phyloP scores from a whole-genome alignment of 2,797 vertebrate species.

The Tragelaphus oryx region DNA sequence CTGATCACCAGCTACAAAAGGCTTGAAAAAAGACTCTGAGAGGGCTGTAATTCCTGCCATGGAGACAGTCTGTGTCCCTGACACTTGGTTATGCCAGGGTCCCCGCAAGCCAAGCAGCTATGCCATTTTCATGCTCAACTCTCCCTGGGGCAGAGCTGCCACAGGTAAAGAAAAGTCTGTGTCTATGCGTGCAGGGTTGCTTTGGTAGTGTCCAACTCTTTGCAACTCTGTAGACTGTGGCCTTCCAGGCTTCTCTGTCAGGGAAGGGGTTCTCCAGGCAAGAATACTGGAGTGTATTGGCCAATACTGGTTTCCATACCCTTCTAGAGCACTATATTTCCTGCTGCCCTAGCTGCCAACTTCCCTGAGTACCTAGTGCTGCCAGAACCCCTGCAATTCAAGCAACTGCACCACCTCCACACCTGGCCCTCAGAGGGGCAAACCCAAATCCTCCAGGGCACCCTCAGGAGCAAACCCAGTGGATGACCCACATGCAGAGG shows the following conservation, averaged over 20 bases:
- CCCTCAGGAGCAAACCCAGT: not conserved
- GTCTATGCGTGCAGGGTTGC: not conserved
- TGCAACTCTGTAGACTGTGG: not conserved
- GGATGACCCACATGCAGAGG: not conserved
- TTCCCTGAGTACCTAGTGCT: not conserved
- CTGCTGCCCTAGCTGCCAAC: not conserved
- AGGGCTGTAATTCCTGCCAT: not conserved
- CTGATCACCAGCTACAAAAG: not conserved
- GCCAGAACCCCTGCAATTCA: not conserved
- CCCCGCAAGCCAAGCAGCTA: not conserved
- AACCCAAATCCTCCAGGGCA: not conserved
- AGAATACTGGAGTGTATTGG: not conserved
- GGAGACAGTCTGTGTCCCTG: not conserved
- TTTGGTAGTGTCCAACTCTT: not conserved
- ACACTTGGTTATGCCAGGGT: not conserved
- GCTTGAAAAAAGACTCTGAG: not conserved
- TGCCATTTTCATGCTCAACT: not conserved
- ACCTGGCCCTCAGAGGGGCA: not conserved
- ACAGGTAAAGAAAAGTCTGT: not conserved
- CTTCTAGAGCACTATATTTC: not conserved
- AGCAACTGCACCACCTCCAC: not conserved
- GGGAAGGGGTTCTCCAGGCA: not conserved
- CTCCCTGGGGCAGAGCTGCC: not conserved
- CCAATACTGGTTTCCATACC: not conserved
- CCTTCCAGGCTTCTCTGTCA: not conserved